A percentile compares a stretch with the other conserved stretches of the same genome.
These are phyloP conservation scores for pig (Sus scrofa) DNA, from an alignment of 2,113 vertebrate genomes.

Conservation along the genomic window DNA sequence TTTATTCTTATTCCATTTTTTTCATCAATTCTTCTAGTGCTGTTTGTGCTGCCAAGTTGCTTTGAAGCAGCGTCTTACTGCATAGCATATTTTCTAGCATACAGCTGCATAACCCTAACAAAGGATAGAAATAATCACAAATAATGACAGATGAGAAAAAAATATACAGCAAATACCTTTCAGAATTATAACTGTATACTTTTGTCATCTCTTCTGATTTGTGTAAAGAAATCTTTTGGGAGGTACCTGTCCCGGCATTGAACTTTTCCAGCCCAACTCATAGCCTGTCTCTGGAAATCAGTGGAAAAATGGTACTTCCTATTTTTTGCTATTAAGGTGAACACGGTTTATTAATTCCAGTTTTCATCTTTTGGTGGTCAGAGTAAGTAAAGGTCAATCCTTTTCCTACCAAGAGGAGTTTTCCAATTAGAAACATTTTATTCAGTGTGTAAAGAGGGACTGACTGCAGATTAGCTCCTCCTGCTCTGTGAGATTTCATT, in stretches of 20 bases:
- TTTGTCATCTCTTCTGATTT: conserved; percentile 49
- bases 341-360: background rate
- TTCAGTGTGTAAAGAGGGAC: background rate
- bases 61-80: background rate
- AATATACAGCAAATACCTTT: background rate
- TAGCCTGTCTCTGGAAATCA: conserved; percentile 44
- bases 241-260: background rate
- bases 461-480: background rate
- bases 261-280: background rate
- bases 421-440: background rate
- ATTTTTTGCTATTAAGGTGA: background rate
- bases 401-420: background rate
- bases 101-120: conserved; percentile 72
- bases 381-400: background rate
- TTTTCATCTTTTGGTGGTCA: background rate
- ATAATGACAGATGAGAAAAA: conserved; percentile 47
- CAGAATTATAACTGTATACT: background rate
- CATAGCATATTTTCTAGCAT: background rate
- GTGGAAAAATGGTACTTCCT: background rate
- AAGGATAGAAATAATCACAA: conserved; percentile 74
- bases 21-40: conserved; percentile 72
- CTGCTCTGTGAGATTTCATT: background rate
- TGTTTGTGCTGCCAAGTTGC: background rate
- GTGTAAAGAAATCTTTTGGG: conserved; percentile 29
- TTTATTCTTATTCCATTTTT: conserved; percentile 69